Evolutionary conservation across 2,888 invertebrate species (phyloP), one percentile per base, ranked within the genome.

Genomic region (Hemicrepidius hirtus): DNA sequence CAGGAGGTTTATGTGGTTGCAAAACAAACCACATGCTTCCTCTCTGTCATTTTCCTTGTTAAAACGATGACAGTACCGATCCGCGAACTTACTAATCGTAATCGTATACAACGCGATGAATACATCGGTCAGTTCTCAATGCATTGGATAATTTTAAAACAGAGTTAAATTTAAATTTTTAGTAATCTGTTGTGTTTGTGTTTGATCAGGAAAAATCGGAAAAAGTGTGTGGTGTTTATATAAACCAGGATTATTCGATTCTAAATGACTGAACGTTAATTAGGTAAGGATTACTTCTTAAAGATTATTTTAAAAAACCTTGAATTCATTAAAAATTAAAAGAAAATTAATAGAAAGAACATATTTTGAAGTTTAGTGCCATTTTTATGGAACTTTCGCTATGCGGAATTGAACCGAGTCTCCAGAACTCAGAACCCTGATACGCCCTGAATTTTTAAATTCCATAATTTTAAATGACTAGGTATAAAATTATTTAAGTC

Each of bases 121-220:
- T 46, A 32, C 32, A n/a, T n/a, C 20, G 46, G 6, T 18, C 46
- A 46, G 46, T 46, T 46, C 32, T 21, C n/a, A 12, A 53, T 66
- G 55, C 66, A 55, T 24, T 24, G 41, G 66, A 57, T 66, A 66
- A 65, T 55, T 66, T 66, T 66, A 66, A 57, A 66, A 24, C 66
- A 57, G 66, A 57, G 66, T 66, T 66, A 66, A 57, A 55, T 66
- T 66, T 66, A 66, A 66, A 66, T 66, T 65, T 64, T 57, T 41
- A 55, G 53, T 66, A 66, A 66, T 66, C 66, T 40, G 37, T 41
- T 55, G 50, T 65, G 59, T 44, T 41, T 40, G 53, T 65, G 53
- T 65, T 53, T 21, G n/a, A 21, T 49, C 21, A 9, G 21, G 12
- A 53, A 53, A 53, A 28, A 13, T 24, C 24, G 24, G 24, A 24